Evolutionary conservation across 37 sponge, comb jelly and placozoan species (phyloP), one percentile per base, ranked within the genome.

Genomic region (Haliclona indistincta): DNA sequence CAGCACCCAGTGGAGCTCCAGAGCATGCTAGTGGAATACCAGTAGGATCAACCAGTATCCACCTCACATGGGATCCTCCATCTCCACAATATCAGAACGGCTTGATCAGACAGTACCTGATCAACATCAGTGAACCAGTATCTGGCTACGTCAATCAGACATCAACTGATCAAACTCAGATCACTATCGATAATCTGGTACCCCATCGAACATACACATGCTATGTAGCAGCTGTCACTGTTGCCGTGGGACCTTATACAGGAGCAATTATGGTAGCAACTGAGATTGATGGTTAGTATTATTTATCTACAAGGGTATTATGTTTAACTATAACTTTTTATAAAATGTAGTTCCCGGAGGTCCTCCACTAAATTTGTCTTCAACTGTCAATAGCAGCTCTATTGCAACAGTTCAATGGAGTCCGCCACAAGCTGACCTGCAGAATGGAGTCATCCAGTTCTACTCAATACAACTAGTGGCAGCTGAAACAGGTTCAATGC

Each of bases 341-440:
- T n/a, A n/a, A n/a, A n/a, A n/a, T n/a, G n/a, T 65, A 81, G 81
- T 53, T 64, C 81, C 81, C 45, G 29, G 54, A 28, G 58, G 68
- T 38, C 28, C 67, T 63, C 83, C 83, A 28, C 40, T 29, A 22
- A 66, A 20, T 32, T 1, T 82, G 33, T 41, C 30, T 11, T 13
- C 42, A 2, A 3, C 2, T 10, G 56, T 38, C n/a, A 29, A 19
- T 2, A 61, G 67, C n/a, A 43, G 47, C 8, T 43, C 49, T 25
- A 44, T 22, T 4, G 26, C 42, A 29, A n/a, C 15, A 13, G 11
- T 83, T 35, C 28, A 44, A 2, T 75, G 76, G 76, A 29, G 34
- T 55, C 61, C 61, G 19, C 74, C 74, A n/a, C 74, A 2, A 3
- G 0, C 3, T 41, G 60, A 40, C 0, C 63, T 43, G n/a, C 76